Conservation (phyloP, 2,797 vertebrate genomes). For the Acipenser transmontanus region DNA sequence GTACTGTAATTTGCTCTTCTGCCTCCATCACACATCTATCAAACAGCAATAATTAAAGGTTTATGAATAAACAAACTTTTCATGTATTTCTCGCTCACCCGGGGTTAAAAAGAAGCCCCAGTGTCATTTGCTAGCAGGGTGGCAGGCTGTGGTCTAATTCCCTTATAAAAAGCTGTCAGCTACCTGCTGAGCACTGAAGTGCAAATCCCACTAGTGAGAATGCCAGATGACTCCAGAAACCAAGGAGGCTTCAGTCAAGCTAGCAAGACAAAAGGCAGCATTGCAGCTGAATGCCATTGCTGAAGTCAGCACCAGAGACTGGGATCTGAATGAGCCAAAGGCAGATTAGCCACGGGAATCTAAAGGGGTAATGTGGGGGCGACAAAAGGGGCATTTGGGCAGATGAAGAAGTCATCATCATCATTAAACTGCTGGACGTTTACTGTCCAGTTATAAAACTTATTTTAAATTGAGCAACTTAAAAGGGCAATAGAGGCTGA, state of each 20-base stretch:
- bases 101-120: background rate
- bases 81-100: background rate
- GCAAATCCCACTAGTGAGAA: conserved; percentile 79
- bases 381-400: conserved; percentile 91
- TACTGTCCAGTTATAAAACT: conserved; percentile 79
- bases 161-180: conserved; percentile 71
- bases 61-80: background rate
- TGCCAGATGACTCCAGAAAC: conserved; percentile 75
- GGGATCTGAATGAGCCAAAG: conserved; percentile 56
- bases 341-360: conserved; percentile 77
- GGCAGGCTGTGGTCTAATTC: conserved; percentile 68
- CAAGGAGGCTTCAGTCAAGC: conserved; percentile 61
- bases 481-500: conserved; percentile 51
- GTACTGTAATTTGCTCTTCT: background rate
- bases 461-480: conserved; percentile 48
- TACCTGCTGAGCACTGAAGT: conserved; percentile 84
- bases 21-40: background rate
- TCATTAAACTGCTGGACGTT: conserved; percentile 84
- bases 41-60: background rate
- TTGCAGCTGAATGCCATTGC: conserved; percentile 82
- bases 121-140: conserved; percentile 66
- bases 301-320: conserved; percentile 68
- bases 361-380: conserved; percentile 69
- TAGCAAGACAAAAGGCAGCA: conserved; percentile 74
- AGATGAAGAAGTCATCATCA: conserved; percentile 95